A percentile compares a stretch with the other conserved stretches of the same genome.
These are phyloP conservation scores for Neotoxoptera formosana DNA, from an alignment of 1,140 invertebrate species.

Conservation along the genomic window DNA sequence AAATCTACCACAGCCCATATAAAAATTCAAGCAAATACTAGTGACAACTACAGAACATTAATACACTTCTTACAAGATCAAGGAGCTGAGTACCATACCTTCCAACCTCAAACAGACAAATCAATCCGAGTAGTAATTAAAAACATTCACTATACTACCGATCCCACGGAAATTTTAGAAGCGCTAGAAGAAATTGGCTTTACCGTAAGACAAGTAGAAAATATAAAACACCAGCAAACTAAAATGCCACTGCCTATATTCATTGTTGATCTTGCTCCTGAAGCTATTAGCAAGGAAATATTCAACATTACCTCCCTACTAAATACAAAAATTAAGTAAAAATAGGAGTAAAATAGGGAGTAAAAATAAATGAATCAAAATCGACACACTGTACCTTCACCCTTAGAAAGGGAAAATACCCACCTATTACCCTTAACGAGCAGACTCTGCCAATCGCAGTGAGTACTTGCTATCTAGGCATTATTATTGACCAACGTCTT, in stretches of 20 bases:
- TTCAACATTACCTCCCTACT: slow-evolving; percentile 61
- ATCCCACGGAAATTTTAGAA: not conserved
- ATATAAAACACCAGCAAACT: slow-evolving; percentile 56
- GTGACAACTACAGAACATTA: not conserved
- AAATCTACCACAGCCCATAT: not conserved
- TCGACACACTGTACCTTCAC: too few species aligned
- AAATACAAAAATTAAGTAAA: slow-evolving; percentile 61
- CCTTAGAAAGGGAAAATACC: too few species aligned
- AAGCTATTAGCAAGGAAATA: slow-evolving; percentile 63
- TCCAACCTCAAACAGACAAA: slow-evolving; percentile 62
- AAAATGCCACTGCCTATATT: slow-evolving; percentile 63
- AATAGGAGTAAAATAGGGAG: too few species aligned
- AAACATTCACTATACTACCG: slow-evolving; percentile 61
- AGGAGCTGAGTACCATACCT: slow-evolving; percentile 60
- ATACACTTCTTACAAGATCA: slow-evolving; percentile 8
- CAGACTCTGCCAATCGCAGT: too few species aligned
- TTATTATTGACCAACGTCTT: too few species aligned
- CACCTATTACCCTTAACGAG: too few species aligned
- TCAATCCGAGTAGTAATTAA: slow-evolving; percentile 62
- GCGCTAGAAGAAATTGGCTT: too few species aligned
- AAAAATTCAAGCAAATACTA: slow-evolving; percentile 13
- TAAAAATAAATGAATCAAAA: too few species aligned
- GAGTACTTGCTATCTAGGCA: too few species aligned
- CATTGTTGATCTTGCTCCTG: slow-evolving; percentile 62
- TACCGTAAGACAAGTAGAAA: not conserved